A percentile compares a stretch with the other conserved stretches of the same genome.
Conservation (phyloP, 35 echinoderm and acorn worm genomes). For the Anneissia japonica region DNA sequence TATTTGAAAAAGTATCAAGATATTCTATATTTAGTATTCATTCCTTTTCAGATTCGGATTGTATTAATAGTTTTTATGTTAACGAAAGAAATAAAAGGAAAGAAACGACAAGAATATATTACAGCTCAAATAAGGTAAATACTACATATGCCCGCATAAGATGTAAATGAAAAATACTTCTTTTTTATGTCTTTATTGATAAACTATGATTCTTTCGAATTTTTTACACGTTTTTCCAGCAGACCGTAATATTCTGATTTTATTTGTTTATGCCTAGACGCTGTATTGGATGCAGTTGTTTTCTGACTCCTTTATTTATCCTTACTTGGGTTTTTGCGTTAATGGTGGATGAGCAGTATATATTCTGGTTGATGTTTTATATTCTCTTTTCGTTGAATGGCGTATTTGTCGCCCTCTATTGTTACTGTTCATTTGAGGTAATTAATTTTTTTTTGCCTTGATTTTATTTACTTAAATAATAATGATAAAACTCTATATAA, state of each 20-base stretch:
- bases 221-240: neutral
- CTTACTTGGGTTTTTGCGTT: neutral
- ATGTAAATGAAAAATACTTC: neutral
- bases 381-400: neutral
- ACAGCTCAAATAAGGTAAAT: neutral
- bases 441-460: too few species aligned
- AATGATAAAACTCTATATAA: too few species aligned
- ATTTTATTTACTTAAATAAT: too few species aligned
- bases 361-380: neutral
- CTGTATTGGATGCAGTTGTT: neutral
- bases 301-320: neutral
- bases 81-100: neutral
- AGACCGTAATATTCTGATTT: too few species aligned
- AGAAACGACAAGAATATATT: neutral
- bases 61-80: neutral
- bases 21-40: too few species aligned
- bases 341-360: neutral
- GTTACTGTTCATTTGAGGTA: neutral
- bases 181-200: neutral
- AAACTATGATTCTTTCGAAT: neutral
- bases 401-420: neutral
- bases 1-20: too few species aligned
- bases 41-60: neutral
- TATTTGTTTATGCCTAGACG: neutral
- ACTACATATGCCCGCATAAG: neutral